These are phyloP conservation scores for Pollachius pollachius DNA, from an alignment of 2,113 vertebrate genomes.

Conservation along the genomic window DNA sequence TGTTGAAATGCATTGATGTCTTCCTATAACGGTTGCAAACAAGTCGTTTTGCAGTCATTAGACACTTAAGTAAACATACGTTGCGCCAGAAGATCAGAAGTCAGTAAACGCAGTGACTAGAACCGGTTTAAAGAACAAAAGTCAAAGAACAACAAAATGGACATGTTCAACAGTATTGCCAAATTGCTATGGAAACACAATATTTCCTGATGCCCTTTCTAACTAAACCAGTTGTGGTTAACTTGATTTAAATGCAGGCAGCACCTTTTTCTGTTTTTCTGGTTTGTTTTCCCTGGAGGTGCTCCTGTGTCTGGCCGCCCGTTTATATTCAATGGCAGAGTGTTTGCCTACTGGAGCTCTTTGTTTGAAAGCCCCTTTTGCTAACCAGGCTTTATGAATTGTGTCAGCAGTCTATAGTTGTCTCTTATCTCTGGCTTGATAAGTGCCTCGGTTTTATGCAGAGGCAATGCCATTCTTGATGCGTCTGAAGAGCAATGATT, in stretches of 20 bases:
- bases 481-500: slow-evolving; percentile 48
- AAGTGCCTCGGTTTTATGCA: slow-evolving; percentile 66
- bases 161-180: too few relatives aligned
- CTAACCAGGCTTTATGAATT: slow-evolving; percentile 67
- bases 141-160: too few relatives aligned
- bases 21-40: slow-evolving; percentile 29
- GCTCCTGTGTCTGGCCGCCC: slow-evolving; percentile 48
- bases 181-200: too few relatives aligned
- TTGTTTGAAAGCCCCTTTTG: slow-evolving; percentile 74
- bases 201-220: slow-evolving; percentile 19
- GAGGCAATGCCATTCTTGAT: slow-evolving; percentile 69
- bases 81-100: too few relatives aligned
- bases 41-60: slow-evolving; percentile 41
- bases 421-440: slow-evolving; percentile 72
- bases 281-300: slow-evolving; percentile 62
- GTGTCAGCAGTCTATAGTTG: slow-evolving; percentile 72
- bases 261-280: slow-evolving; percentile 35
- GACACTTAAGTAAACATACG: too few relatives aligned
- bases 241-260: slow-evolving; percentile 56
- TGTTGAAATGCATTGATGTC: too few relatives aligned
- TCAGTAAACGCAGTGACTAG: too few relatives aligned
- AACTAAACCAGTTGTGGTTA: slow-evolving; percentile 58
- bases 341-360: slow-evolving; percentile 55
- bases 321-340: slow-evolving; percentile 62
- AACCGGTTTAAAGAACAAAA: too few relatives aligned